These are phyloP conservation scores for Bradypus variegatus DNA, from an alignment of 2,797 vertebrate species.

Conservation along the genomic window DNA sequence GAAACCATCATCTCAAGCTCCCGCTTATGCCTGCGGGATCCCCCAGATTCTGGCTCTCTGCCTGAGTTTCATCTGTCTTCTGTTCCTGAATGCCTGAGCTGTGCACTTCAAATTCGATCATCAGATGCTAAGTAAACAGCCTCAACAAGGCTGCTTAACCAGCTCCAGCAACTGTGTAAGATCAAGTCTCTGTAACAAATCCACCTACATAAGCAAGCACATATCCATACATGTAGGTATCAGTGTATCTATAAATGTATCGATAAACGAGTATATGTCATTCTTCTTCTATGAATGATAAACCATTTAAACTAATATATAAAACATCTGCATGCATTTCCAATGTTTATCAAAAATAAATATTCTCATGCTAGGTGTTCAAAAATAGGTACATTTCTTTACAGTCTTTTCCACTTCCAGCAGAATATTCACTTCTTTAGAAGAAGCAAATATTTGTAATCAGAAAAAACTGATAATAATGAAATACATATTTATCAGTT, in stretches of 20 bases:
- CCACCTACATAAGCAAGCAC: not conserved
- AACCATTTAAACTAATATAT: not conserved
- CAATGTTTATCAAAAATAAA: not conserved
- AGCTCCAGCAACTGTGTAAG: not conserved
- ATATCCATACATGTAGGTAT: accelerated
- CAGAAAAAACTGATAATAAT: not conserved
- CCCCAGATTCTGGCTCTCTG: not conserved
- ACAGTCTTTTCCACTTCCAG: not conserved
- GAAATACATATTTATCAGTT: not conserved
- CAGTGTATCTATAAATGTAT: not conserved
- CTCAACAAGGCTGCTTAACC: not conserved
- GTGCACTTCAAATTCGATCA: not conserved
- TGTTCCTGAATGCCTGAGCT: not conserved
- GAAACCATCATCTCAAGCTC: not conserved
- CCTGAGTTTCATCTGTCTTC: not conserved
- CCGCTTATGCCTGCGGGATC: not conserved
- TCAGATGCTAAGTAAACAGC: not conserved
- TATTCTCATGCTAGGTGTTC: not conserved
- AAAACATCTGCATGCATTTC: not conserved
- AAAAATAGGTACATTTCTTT: not conserved
- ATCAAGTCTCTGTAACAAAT: not conserved
- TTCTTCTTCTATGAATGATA: not conserved
- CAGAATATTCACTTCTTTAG: not conserved
- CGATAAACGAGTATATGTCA: not conserved
- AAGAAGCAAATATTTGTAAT: not conserved